Evolutionary conservation across 1,140 invertebrate genomes (phyloP).

Genomic region (Cotesia chilonis): DNA sequence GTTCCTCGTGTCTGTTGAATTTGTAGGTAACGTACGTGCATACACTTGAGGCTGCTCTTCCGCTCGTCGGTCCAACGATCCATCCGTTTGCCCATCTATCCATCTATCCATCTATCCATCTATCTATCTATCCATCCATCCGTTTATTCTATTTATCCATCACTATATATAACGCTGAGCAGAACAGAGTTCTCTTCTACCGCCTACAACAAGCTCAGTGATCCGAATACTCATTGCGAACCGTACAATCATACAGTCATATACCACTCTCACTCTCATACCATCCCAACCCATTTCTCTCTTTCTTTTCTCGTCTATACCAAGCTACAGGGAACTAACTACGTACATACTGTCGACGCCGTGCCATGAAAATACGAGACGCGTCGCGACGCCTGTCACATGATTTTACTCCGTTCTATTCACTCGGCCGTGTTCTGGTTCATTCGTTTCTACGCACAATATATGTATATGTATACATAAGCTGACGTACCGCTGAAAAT

Average conservation of each 20-base stretch:
- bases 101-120: conserved; percentile 35
- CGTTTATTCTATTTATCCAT: not conserved
- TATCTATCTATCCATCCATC: conserved; percentile 34
- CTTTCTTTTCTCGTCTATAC: not conserved
- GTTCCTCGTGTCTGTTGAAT: no score
- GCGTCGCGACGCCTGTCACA: conserved; percentile 38
- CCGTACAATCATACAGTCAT: conserved; percentile 27
- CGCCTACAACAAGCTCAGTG: conserved; percentile 45
- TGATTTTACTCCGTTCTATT: conserved; percentile 18
- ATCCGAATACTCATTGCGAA: conserved; percentile 49
- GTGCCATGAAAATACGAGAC: conserved; percentile 38
- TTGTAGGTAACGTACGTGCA: conserved; percentile 2
- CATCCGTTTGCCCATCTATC: conserved; percentile 37
- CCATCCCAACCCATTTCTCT: no score
- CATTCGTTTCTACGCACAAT: conserved; percentile 1
- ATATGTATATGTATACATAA: not conserved
- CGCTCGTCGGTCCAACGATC: conserved; percentile 32
- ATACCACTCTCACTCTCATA: no score
- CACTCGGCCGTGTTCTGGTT: not conserved
- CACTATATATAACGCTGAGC: no score
- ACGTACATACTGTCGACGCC: conserved; percentile 22
- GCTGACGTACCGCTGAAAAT: not conserved
- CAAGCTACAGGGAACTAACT: no score
- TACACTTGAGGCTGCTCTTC: not conserved
- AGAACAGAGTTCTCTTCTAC: not conserved